These are phyloP conservation scores for Himalopsyche anomala DNA, from an alignment of 2,888 invertebrate genomes.

Conservation along the genomic window DNA sequence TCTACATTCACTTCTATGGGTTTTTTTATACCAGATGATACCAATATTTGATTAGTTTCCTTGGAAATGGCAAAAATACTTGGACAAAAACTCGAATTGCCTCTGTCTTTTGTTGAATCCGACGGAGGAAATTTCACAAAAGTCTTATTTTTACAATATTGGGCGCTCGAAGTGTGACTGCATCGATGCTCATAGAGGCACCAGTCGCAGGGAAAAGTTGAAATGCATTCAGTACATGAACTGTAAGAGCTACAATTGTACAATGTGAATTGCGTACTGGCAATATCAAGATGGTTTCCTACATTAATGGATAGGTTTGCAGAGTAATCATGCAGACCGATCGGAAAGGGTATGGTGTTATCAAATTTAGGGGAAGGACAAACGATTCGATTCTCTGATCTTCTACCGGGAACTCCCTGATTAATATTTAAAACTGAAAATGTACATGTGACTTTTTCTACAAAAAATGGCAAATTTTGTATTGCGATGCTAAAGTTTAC, in stretches of 20 bases:
- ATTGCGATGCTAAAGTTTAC: slow-evolving; percentile 94
- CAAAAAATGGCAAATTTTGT: slow-evolving; percentile 94
- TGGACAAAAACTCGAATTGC: slow-evolving; percentile 95
- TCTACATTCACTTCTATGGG: slow-evolving; percentile 94
- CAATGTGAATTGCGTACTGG: slow-evolving; percentile 98
- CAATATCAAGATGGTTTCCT: slow-evolving; percentile 94
- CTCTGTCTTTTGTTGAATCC: slow-evolving; percentile 92
- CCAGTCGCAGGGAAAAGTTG: slow-evolving; percentile 99
- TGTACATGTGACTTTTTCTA: slow-evolving; percentile 94
- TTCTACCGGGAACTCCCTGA: slow-evolving; percentile 91
- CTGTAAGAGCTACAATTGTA: slow-evolving; percentile 98
- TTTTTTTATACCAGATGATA: slow-evolving; percentile 93
- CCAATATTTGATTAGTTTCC: slow-evolving; percentile 92
- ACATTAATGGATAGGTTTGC: slow-evolving; percentile 95
- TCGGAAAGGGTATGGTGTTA: slow-evolving; percentile 93
- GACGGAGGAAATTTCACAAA: slow-evolving; percentile 89
- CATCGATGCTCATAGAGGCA: slow-evolving; percentile 97
- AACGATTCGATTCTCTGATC: slow-evolving; percentile 93
- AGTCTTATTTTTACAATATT: slow-evolving; percentile 88
- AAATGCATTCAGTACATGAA: slow-evolving; percentile 96
- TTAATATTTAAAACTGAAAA: slow-evolving; percentile 94
- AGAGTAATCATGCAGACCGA: slow-evolving; percentile 95
- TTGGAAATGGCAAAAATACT: slow-evolving; percentile 93
- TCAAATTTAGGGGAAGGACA: slow-evolving; percentile 97
- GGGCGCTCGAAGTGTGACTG: slow-evolving; percentile 92